Base-by-base conservation (phyloP, 2,113 vertebrate species). In the Strix aluco region DNA sequence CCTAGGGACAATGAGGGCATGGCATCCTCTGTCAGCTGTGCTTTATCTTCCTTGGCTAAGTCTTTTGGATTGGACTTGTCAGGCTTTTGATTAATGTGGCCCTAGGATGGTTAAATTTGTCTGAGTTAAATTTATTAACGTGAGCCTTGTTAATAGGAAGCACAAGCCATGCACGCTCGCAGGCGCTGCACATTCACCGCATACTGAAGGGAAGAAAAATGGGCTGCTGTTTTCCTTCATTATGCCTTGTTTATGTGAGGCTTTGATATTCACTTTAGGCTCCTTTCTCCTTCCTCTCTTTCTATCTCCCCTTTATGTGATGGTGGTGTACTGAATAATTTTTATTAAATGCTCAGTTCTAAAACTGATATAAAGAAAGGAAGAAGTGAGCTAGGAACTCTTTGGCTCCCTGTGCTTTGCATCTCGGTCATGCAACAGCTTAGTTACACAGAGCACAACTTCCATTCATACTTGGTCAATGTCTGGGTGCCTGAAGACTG, bases 121-220 rank as follows among this genome's bases (percentile, higher is more conserved):
- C 94, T 61, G 47, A 87, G 84, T 82, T 91, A 93, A 90, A 94
- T 92, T 71, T 92, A 91, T 96, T 92, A 88, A 88, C 0, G 21
- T 40, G 7, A 9, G 18, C 29, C 83, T 69, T 75, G 65, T 94
- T 95, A 94, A 81, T 84, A 88, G 71, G 82, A 88, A 79, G 84
- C 80, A 66, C 77, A 83, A 88, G 81, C 49, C 74, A 27, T 85
- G 49, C 27, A 78, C 1, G 4, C 74, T 88, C 2, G 0, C 70
- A 90, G 90, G 67, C 46, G 34, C 40, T 65, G 65, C 82, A 57
- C 59, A 58, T 32, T 46, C 83, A 52, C 86, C 1, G 6, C 59
- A 15, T 54, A 11, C 59, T 90, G 95, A 82, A 91, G 74, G 89
- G 61, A 96, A 95, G 95, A 96, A 96, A 96, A 96, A 96, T 94